Base-by-base conservation (phyloP, 2,888 invertebrate species). In the Calameuta idolon region DNA sequence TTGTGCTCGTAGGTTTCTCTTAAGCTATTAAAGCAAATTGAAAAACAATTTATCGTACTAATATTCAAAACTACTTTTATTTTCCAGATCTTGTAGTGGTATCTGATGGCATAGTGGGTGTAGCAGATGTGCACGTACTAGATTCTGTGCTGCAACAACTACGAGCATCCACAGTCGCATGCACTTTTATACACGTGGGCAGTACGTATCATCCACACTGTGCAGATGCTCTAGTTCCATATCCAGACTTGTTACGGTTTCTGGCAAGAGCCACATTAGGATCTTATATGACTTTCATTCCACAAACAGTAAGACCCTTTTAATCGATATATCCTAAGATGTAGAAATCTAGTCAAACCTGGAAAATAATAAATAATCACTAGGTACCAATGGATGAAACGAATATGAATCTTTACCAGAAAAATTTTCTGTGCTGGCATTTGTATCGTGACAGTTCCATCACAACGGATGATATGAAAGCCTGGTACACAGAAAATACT, bases 181-280 rank as follows among this genome's bases (percentile, higher is more conserved):
- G 96, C 85, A 96, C 96, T 75, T 96, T 97, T 91, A 92, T 96
- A 80, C 95, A 95, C 90, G 93, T 96, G 33, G 95, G 95, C 73
- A 94, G 94, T 83, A 91, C 93, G 69, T 94, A 94, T 89, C 94
- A 95, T 89, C 95, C 95, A 4, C 93, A 94, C 85, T 93, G 94
- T 79, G 94, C 94, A 81, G 94, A 95, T 81, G 96, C 95, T 31
- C 93, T 95, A 85, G 94, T 96, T 31, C 94, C 96, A 33, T 96
- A 96, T 89, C 93, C 94, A 74, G 96, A 96, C 89, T 92, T 97
- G 77, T 93, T 97, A 92, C 93, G 94, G 87, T 96, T 96, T 90
- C 93, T 97, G 83, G 94, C 96, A 69, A 93, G 94, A 79, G 95
- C 96, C 33, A 96, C 96, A 9, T 94, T 95, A 87, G 97, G 97